phyloP scores from a whole-genome alignment of 1,140 invertebrate species.

The Solenopsis invicta region DNA sequence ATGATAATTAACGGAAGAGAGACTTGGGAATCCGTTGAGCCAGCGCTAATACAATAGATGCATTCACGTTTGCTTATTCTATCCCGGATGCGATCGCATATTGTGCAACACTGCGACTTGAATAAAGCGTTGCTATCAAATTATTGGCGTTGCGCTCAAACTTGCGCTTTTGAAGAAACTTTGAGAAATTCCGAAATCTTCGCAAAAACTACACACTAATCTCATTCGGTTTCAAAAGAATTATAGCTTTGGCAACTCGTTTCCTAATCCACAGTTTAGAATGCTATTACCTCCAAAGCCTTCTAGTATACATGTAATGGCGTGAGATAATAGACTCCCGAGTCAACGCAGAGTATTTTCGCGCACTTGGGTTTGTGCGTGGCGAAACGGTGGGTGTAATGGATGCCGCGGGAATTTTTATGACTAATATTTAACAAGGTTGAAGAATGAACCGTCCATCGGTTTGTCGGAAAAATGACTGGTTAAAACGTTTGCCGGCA shows the following conservation, averaged over 20 bases:
- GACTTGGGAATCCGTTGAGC: neutral
- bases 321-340: constrained; percentile 14
- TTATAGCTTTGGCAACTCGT: neutral
- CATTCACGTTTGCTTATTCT: neutral
- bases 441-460: constrained; percentile 35
- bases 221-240: neutral
- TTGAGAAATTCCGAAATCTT: neutral
- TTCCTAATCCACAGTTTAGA: neutral
- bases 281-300: neutral
- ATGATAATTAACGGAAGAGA: constrained; percentile 34
- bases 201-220: neutral
- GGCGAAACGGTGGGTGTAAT: constrained; percentile 33
- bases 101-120: neutral
- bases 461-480: constrained; percentile 12
- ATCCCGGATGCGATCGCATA: neutral
- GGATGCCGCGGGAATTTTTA: constrained; percentile 37
- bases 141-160: neutral
- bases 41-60: neutral
- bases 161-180: neutral
- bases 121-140: neutral
- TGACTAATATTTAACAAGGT: constrained; percentile 36
- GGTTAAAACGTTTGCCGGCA: constrained; percentile 5
- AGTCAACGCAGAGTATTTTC: constrained; percentile 18
- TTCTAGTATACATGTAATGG: neutral
- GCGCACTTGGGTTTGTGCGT: neutral